These are phyloP conservation scores for Trematomus loennbergii DNA, from an alignment of 2,113 vertebrate species.

Conservation along the genomic window DNA sequence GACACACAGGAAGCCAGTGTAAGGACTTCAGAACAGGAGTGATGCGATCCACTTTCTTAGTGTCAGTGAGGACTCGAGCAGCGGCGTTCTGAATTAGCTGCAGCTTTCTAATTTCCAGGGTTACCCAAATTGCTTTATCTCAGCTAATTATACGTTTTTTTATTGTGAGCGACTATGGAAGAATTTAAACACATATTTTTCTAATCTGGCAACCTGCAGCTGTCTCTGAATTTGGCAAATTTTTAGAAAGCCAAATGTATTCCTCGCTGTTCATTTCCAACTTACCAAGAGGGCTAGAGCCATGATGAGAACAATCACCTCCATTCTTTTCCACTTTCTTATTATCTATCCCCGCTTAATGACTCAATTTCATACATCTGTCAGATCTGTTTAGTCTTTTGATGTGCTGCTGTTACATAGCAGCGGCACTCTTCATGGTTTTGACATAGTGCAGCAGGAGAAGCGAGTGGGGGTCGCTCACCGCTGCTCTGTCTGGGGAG, in stretches of 20 bases:
- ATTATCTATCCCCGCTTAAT: neutral
- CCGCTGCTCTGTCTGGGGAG: conserved; percentile 51
- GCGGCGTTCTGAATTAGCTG: too few relatives aligned
- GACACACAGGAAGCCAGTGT: too few relatives aligned
- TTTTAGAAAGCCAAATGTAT: conserved; percentile 34
- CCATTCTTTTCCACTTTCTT: conserved; percentile 1
- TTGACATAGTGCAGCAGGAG: conserved; percentile 33
- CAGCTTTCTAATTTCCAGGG: neutral
- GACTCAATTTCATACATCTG: conserved; percentile 4
- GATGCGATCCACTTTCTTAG: too few relatives aligned
- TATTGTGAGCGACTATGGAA: conserved; percentile 12
- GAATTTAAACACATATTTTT: conserved; percentile 27
- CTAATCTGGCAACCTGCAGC: neutral
- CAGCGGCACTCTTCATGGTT: conserved; percentile 15
- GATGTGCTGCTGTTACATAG: conserved; percentile 16
- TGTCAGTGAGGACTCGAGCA: too few relatives aligned
- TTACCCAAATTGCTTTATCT: conserved; percentile 39
- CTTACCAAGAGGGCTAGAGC: neutral
- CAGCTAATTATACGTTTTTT: conserved; percentile 27
- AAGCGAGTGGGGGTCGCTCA: conserved; percentile 45
- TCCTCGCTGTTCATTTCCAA: conserved; percentile 22
- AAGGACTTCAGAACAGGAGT: too few relatives aligned
- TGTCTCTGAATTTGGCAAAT: conserved; percentile 35
- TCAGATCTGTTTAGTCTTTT: neutral
- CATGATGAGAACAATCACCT: conserved; percentile 25